Evolutionary conservation across 2,797 vertebrate species (phyloP).

Genomic region (Sebastes reedi): DNA sequence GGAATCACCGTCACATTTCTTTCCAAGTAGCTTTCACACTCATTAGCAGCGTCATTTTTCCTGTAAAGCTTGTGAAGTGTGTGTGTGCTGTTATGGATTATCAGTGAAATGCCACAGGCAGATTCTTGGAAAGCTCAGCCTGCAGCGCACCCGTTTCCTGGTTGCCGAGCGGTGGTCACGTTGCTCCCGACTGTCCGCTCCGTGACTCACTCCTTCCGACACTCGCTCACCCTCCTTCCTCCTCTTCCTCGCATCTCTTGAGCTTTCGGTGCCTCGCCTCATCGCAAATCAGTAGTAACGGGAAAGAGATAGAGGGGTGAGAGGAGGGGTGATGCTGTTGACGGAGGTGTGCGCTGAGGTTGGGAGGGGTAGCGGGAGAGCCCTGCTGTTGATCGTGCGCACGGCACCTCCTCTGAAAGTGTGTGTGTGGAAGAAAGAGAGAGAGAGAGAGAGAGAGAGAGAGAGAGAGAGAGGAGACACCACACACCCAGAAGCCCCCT

Average conservation of each 20-base stretch:
- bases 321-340: slow-evolving; percentile 26
- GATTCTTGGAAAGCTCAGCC: slow-evolving; percentile 63
- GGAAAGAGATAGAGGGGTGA: slow-evolving; percentile 20
- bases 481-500: slow-evolving; percentile 55
- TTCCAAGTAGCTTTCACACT: neutral
- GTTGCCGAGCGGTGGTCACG: slow-evolving; percentile 36
- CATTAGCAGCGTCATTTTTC: slow-evolving; percentile 15
- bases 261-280: slow-evolving; percentile 11
- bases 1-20: slow-evolving; percentile 21
- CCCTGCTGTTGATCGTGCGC: slow-evolving; percentile 39
- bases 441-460: slow-evolving; percentile 16
- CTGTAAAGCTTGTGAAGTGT: slow-evolving; percentile 34
- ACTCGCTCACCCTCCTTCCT: neutral
- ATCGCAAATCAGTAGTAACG: slow-evolving; percentile 35
- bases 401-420: slow-evolving; percentile 10
- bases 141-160: slow-evolving; percentile 38
- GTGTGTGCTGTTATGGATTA: slow-evolving; percentile 29
- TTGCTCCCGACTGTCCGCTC: slow-evolving; percentile 33
- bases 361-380: slow-evolving; percentile 66
- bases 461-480: slow-evolving; percentile 1
- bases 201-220: slow-evolving; percentile 69
- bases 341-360: slow-evolving; percentile 24
- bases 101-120: slow-evolving; percentile 41
- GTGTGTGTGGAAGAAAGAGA: slow-evolving; percentile 5
- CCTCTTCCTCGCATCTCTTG: slow-evolving; percentile 21